Base-by-base conservation (phyloP, 2,113 vertebrate species). In the Saimiri boliviensis region DNA sequence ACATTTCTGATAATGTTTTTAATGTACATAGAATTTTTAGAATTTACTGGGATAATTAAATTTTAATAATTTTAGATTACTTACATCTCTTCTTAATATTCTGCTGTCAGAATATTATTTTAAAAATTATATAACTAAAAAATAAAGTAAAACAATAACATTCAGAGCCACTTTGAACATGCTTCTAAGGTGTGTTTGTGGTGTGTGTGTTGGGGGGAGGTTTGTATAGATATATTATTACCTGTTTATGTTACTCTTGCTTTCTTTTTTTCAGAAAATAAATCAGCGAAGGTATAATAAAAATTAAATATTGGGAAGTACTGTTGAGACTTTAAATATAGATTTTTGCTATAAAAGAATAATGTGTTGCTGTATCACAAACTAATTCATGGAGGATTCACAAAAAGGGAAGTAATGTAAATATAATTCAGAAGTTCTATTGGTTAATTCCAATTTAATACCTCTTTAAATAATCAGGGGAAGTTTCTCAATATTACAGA, bases 1-100 rank as follows among this genome's bases (percentile, higher is more conserved):
- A 74, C 8, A 86, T 84, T 95, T 94, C 32, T 94, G 73, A 37
- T 66, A 66, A 32, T 80, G 35, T 58, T 94, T 86, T 96, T 70
- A 77, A 91, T 90, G 60, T 88, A 45, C 60, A 19, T 73, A 76
- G 21, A 5, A 87, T 45, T 79, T 81, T 83, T 73, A 71, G 14
- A 2, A 42, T 63, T 89, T 74, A 86, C 12, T 60, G 56, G 32
- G 14, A 84, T 8, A 95, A 58, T 85, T 92, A 77, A 52, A 42
- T 9, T 90, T 84, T 21, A 27, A 49, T 89, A 52, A 37, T 86
- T 79, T 95, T n/a, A 89, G 37, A 60, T 63, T 66, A 56, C 2
- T 58, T 82, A 66, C 58, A 84, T 47, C 1, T 3, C 92, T 81
- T 71, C 47, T 74, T 93, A 92, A 49, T 73, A 66, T 93, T 93